A percentile compares a stretch with the other conserved stretches of the same genome.
Evolutionary conservation across 2,797 vertebrate genomes (phyloP).

Genomic region (Apodemus agrarius): DNA sequence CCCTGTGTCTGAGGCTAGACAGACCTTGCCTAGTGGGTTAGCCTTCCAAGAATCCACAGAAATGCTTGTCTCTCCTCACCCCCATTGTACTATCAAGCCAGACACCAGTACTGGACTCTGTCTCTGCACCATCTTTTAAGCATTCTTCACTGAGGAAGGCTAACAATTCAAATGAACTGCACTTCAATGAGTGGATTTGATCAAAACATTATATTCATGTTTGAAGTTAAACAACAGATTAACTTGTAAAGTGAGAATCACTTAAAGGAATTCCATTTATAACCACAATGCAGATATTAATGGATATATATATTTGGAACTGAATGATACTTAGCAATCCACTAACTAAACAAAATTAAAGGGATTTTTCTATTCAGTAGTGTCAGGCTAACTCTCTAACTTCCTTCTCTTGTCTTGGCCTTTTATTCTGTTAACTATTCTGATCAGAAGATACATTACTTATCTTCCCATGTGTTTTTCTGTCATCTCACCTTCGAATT

Average conservation of each 20-base stretch:
- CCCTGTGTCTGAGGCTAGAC: background rate
- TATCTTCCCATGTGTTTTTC: background rate
- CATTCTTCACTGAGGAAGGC: background rate
- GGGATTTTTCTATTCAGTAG: background rate
- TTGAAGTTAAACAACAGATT: background rate
- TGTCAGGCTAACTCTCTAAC: background rate
- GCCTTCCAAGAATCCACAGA: background rate
- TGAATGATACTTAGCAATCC: background rate
- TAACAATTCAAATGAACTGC: background rate
- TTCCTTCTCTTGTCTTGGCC: background rate
- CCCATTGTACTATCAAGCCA: rapidly evolving
- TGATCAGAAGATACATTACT: background rate
- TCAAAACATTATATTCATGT: background rate
- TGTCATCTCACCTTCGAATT: background rate
- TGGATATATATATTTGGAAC: background rate
- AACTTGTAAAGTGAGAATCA: background rate
- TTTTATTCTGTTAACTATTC: background rate
- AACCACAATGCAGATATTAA: background rate
- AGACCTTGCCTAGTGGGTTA: background rate
- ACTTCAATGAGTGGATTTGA: background rate
- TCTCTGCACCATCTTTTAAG: background rate
- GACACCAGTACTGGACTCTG: background rate
- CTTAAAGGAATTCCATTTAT: background rate
- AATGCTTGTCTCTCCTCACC: rapidly evolving
- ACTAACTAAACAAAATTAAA: background rate